phyloP scores from a whole-genome alignment of 2,797 vertebrate genomes.

The Parambassis ranga region DNA sequence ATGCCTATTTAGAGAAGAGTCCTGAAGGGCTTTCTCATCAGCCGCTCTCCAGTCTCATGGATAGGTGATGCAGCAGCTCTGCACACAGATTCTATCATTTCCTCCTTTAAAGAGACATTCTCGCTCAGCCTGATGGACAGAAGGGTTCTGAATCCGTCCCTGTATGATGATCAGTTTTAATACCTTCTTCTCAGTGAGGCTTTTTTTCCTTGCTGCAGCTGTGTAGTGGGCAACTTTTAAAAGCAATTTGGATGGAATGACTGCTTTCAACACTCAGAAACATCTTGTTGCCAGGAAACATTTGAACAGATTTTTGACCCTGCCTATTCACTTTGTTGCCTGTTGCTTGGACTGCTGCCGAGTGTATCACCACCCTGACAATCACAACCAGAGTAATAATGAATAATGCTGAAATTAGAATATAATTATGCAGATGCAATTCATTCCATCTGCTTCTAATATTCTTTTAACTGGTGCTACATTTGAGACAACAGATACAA shows the following conservation, averaged over 20 bases:
- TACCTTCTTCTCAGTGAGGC: conserved; percentile 17
- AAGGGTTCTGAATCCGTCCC: conserved; percentile 8
- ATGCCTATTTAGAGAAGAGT: conserved; percentile 86
- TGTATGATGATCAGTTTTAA: conserved; percentile 27
- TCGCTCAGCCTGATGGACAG: conserved; percentile 31
- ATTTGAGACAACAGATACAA: conserved; percentile 25
- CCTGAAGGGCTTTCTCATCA: conserved; percentile 83
- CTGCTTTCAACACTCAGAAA: conserved; percentile 63
- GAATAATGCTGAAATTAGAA: conserved; percentile 67
- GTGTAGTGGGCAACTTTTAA: conserved; percentile 66
- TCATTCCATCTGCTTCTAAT: conserved; percentile 65
- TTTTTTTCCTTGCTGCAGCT: conserved; percentile 48
- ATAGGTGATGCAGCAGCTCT: conserved; percentile 82
- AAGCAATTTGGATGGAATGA: conserved; percentile 60
- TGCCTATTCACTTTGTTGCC: conserved; percentile 67
- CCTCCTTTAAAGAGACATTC: conserved; percentile 75
- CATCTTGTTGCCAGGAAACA: conserved; percentile 77
- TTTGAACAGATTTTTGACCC: conserved; percentile 76
- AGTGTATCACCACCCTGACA: conserved; percentile 61
- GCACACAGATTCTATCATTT: conserved; percentile 71
- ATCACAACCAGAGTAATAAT: conserved; percentile 62
- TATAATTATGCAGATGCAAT: conserved; percentile 70
- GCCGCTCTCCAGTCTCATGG: conserved; percentile 71
- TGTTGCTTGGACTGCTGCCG: conserved; percentile 71
- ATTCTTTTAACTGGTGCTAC: conserved; percentile 25